Conservation (phyloP, 2,113 vertebrate genomes). For the Vombatus ursinus region DNA sequence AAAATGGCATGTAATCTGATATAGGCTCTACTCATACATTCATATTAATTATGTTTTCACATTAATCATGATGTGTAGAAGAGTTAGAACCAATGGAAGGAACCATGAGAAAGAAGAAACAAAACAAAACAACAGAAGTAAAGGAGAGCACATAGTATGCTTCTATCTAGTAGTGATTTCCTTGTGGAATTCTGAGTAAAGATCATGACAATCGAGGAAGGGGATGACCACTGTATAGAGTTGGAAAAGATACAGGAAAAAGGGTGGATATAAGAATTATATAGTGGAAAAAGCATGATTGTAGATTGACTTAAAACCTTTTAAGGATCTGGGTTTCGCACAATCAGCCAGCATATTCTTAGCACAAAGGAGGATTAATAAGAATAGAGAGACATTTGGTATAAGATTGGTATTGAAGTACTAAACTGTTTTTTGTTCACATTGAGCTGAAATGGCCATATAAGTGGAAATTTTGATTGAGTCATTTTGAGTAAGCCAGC, state of each 20-base stretch:
- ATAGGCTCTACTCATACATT: no score
- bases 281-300: constrained; percentile 7
- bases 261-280: neutral
- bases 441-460: constrained; percentile 23
- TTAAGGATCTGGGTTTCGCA: constrained; percentile 37
- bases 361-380: constrained; percentile 7
- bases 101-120: no score
- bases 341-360: constrained; percentile 36
- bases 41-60: no score
- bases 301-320: constrained; percentile 1
- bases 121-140: no score
- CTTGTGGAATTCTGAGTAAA: neutral
- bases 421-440: constrained; percentile 31
- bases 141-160: no score
- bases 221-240: neutral
- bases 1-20: no score
- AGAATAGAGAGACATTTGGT: constrained; percentile 39
- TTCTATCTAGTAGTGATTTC: neutral
- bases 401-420: constrained; percentile 47
- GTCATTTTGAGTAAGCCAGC: constrained; percentile 51
- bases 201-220: neutral
- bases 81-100: no score
- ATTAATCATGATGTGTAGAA: no score
- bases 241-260: neutral
- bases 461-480: constrained; percentile 32